Conservation (phyloP, 2,888 invertebrate species). For the Rhopalosiphum nymphaeae region DNA sequence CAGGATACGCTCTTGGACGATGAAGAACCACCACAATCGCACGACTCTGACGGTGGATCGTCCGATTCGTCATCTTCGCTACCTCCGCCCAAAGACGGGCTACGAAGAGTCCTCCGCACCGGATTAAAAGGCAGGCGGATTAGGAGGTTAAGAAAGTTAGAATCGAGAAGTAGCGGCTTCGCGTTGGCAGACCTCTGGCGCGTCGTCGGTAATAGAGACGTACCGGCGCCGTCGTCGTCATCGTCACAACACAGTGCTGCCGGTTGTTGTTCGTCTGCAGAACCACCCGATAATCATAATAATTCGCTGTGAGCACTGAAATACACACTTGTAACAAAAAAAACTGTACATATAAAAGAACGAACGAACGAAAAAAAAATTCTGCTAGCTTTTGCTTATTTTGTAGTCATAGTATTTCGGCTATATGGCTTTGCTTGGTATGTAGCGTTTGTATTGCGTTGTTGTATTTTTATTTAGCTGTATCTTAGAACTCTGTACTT, state of each 20-base stretch:
- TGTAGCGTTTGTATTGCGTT: background rate
- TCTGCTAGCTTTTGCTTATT: conserved; percentile 16
- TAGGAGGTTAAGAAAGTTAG: conserved; percentile 67
- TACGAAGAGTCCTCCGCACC: conserved; percentile 50
- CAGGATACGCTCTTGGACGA: conserved; percentile 55
- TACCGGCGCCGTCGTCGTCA: conserved; percentile 10
- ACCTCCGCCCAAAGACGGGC: conserved; percentile 51
- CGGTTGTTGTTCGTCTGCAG: conserved; percentile 56
- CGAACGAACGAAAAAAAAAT: background rate
- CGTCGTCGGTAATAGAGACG: conserved; percentile 48
- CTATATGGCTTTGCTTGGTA: background rate
- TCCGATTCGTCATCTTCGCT: background rate
- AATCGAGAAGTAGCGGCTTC: conserved; percentile 67
- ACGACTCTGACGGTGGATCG: background rate
- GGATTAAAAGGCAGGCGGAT: conserved; percentile 67
- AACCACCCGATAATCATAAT: conserved; percentile 56
- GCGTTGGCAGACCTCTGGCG: conserved; percentile 50
- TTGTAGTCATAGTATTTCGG: background rate
- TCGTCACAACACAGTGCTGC: conserved; percentile 38
- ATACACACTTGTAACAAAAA: conserved; percentile 27
- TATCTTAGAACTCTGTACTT: background rate
- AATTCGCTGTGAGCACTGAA: conserved; percentile 62
- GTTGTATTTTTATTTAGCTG: background rate
- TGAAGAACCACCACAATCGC: conserved; percentile 15
- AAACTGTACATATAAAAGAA: background rate